A percentile compares a stretch with the other conserved stretches of the same genome.
These are phyloP conservation scores for Cervus canadensis DNA, from an alignment of 2,113 vertebrate species.

Conservation along the genomic window DNA sequence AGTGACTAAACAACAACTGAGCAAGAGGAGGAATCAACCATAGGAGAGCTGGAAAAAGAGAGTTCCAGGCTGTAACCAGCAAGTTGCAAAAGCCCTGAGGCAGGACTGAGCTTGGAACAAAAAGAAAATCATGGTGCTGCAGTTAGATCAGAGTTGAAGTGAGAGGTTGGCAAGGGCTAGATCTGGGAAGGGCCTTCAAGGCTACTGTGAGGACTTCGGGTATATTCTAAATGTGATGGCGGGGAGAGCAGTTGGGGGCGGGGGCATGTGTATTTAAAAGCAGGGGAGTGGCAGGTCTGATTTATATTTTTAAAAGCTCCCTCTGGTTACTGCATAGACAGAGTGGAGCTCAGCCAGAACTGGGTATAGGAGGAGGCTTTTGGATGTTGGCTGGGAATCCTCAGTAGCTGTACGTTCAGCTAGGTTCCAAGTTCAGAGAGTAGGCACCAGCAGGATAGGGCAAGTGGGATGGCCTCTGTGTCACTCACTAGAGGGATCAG, in stretches of 20 bases:
- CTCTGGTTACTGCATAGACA: constrained; percentile 13
- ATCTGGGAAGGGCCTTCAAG: not conserved
- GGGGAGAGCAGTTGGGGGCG: not conserved
- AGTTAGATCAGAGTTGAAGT: not conserved
- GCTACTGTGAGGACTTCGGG: not conserved
- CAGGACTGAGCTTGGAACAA: not conserved
- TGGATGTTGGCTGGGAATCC: not conserved
- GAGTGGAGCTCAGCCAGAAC: not conserved
- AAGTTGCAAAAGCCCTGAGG: not conserved
- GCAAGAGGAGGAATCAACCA: not conserved
- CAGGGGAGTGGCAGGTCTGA: not conserved
- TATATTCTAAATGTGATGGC: not conserved
- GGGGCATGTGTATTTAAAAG: not conserved
- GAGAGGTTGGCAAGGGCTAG: not conserved
- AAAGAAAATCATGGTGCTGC: not conserved
- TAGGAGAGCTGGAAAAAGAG: not conserved
- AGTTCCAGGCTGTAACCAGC: not conserved
- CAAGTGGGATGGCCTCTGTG: not conserved
- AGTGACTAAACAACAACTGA: not conserved
- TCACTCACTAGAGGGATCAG: not conserved
- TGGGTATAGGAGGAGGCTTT: not conserved
- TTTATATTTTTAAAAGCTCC: constrained; percentile 10
- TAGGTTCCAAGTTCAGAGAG: not conserved
- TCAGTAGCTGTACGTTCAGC: not conserved
- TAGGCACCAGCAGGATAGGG: not conserved